A percentile compares a stretch with the other conserved stretches of the same genome.
Conservation (phyloP, 2,797 vertebrate species). For the Pseudocheirus occidentalis region DNA sequence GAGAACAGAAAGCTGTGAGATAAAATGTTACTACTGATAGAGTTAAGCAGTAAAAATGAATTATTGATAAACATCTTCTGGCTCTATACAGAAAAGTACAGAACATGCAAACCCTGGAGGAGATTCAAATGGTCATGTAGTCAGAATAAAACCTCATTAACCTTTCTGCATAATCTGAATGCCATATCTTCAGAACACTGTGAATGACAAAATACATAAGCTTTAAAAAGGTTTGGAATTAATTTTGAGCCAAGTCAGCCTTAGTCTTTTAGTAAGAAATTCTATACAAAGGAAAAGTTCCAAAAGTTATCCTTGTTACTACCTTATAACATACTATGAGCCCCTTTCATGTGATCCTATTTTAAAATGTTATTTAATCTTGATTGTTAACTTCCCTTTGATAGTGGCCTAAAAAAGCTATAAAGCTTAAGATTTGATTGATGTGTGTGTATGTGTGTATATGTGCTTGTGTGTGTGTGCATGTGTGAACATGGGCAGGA, state of each 20-base stretch:
- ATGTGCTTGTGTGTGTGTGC: conserved; percentile 20
- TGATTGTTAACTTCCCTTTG: conserved; percentile 75
- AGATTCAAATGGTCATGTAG: neutral
- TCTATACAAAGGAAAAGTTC: conserved; percentile 28
- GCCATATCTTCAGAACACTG: neutral
- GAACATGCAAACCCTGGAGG: neutral
- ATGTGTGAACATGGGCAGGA: conserved; percentile 69
- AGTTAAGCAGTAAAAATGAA: conserved; percentile 16
- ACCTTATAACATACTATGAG: conserved; percentile 52
- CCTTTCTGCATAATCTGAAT: neutral
- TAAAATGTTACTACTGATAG: neutral
- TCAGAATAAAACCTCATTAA: conserved; percentile 5
- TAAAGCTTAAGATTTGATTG: conserved; percentile 78
- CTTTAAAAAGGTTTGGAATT: neutral
- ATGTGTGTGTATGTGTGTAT: neutral
- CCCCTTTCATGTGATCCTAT: conserved; percentile 20
- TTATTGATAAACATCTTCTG: neutral
- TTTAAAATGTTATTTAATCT: conserved; percentile 79
- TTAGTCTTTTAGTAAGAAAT: conserved; percentile 41
- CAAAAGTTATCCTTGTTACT: conserved; percentile 17
- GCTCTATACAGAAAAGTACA: neutral
- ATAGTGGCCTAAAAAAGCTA: conserved; percentile 74
- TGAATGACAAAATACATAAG: neutral
- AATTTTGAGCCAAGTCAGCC: neutral
- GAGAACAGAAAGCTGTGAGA: neutral